These are phyloP conservation scores for Pagrus major DNA, from an alignment of 2,113 vertebrate genomes.

Conservation along the genomic window DNA sequence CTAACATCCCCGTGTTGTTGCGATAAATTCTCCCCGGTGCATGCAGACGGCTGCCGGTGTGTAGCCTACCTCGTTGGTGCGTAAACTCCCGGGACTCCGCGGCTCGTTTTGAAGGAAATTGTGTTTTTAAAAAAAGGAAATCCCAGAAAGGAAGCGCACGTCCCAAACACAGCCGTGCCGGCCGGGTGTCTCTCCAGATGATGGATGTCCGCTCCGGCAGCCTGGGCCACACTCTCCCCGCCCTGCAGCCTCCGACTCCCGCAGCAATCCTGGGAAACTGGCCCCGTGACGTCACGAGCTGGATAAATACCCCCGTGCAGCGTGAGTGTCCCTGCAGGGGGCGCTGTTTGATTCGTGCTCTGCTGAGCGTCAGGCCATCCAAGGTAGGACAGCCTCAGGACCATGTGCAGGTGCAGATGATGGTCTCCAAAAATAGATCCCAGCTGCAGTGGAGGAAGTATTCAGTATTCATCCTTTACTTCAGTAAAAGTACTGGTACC, in stretches of 20 bases:
- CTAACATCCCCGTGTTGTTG: slow-evolving; percentile 34
- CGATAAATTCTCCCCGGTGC: background rate
- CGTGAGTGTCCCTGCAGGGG: slow-evolving; percentile 17
- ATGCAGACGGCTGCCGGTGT: slow-evolving; percentile 14
- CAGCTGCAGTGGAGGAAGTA: background rate
- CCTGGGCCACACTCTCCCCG: slow-evolving; percentile 62
- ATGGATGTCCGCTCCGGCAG: slow-evolving; percentile 49
- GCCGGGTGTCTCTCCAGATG: slow-evolving; percentile 43
- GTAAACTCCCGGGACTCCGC: slow-evolving; percentile 10
- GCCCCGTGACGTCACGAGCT: slow-evolving; percentile 72
- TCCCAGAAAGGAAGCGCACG: slow-evolving; percentile 6
- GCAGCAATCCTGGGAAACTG: slow-evolving; percentile 75
- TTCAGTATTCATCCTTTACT: background rate
- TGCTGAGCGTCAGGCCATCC: background rate
- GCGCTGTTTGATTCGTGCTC: slow-evolving; percentile 22
- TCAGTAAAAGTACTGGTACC: too few species aligned
- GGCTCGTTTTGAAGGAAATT: too few species aligned
- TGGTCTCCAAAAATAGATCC: background rate
- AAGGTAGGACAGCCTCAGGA: background rate
- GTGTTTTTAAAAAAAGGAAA: background rate
- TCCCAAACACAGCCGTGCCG: slow-evolving; percentile 22
- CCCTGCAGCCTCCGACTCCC: slow-evolving; percentile 73
- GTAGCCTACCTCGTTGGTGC: slow-evolving; percentile 33
- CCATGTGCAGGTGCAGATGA: background rate
- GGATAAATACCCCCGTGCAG: background rate